These are phyloP conservation scores for Notolepis coatsorum DNA, from an alignment of 2,797 vertebrate genomes.

Conservation along the genomic window DNA sequence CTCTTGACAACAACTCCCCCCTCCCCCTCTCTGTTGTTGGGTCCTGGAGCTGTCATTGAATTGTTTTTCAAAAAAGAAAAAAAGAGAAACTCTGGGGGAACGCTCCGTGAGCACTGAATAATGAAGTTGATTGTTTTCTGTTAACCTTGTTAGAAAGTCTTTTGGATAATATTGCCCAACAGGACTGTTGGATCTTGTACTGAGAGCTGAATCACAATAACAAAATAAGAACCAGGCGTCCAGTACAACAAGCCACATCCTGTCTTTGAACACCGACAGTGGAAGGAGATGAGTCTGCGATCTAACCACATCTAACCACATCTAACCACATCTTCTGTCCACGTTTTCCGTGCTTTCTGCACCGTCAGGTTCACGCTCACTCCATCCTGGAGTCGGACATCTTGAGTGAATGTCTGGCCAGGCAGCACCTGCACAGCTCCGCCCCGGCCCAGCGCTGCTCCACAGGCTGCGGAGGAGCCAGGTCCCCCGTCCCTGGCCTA, in stretches of 20 bases:
- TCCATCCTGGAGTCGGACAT: constrained; percentile 61
- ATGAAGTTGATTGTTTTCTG: constrained; percentile 55
- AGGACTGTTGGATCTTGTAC: constrained; percentile 49
- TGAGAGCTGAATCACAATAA: constrained; percentile 43
- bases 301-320: neutral
- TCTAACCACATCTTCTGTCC: neutral
- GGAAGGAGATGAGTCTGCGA: constrained; percentile 18
- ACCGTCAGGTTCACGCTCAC: constrained; percentile 57
- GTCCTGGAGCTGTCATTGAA: constrained; percentile 44
- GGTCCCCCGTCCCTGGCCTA: constrained; percentile 51
- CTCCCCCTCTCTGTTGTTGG: too few species aligned
- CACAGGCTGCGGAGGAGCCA: constrained; percentile 34
- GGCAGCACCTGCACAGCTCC: constrained; percentile 70
- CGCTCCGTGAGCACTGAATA: constrained; percentile 46
- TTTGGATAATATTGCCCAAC: constrained; percentile 53
- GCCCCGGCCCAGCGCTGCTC: constrained; percentile 24
- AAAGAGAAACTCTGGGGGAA: constrained; percentile 61
- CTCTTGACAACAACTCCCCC: too few species aligned
- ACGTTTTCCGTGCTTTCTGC: constrained; percentile 17
- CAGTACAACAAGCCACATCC: constrained; percentile 35
- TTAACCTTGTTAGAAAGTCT: constrained; percentile 58
- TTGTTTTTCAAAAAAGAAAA: too few species aligned
- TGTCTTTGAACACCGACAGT: constrained; percentile 56
- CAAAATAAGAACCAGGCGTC: constrained; percentile 61
- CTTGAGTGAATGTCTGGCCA: constrained; percentile 67